These are phyloP conservation scores for Trididemnum miniatum DNA, from an alignment of 23 tunicate species.

Conservation along the genomic window DNA sequence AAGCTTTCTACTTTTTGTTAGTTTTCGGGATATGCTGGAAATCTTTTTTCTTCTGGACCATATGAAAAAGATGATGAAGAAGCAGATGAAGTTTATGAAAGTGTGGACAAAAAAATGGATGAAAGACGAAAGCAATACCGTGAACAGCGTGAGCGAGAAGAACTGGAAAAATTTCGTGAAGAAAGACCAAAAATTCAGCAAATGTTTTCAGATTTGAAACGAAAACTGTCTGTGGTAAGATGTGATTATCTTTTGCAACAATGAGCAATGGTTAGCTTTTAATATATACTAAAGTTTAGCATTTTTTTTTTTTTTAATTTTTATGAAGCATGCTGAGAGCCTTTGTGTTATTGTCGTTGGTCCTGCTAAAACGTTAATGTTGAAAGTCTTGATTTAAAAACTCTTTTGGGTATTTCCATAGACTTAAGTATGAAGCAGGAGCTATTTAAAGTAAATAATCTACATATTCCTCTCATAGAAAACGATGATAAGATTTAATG, in stretches of 20 bases:
- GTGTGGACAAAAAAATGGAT: conserved; percentile 93
- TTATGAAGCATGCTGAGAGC: background rate
- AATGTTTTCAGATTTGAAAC: conserved; percentile 90
- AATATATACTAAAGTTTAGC: background rate
- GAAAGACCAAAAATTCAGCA: conserved; percentile 98
- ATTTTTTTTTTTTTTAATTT: background rate
- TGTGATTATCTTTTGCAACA: background rate
- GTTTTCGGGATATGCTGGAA: conserved; percentile 95
- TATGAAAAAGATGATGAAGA: conserved; percentile 99
- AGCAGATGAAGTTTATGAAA: conserved; percentile 91
- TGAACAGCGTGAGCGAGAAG: conserved; percentile 85
- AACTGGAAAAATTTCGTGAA: conserved; percentile 94
- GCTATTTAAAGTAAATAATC: too few relatives aligned
- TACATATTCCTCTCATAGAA: too few relatives aligned
- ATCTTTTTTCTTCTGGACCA: conserved; percentile 84
- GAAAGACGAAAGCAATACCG: conserved; percentile 88
- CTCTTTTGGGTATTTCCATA: too few relatives aligned
- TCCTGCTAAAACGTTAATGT: background rate
- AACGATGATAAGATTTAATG: too few relatives aligned
- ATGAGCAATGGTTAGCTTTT: too few relatives aligned
- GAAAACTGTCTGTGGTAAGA: conserved; percentile 71
- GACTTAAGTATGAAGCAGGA: too few relatives aligned
- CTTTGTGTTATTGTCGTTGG: too few relatives aligned
- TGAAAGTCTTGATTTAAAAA: too few relatives aligned
- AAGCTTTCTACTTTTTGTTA: too few relatives aligned